These are phyloP conservation scores for Philaethria dido DNA, from an alignment of 2,888 invertebrate species.

Conservation along the genomic window DNA sequence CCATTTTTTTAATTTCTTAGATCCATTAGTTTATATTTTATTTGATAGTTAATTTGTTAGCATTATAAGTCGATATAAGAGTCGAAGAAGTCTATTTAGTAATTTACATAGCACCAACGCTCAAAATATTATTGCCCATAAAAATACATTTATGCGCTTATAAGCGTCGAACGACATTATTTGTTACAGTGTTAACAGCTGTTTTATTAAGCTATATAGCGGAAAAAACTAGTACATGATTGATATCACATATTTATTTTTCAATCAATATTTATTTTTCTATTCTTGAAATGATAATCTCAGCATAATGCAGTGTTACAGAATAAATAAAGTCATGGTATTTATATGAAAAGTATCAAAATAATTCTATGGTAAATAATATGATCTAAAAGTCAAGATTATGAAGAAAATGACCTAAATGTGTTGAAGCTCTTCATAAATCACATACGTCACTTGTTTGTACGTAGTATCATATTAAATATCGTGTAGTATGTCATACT, in stretches of 20 bases:
- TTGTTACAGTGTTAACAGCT: neutral
- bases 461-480: slow-evolving; percentile 20
- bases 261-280: slow-evolving; percentile 5
- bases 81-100: too few species aligned
- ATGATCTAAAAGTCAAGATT: neutral
- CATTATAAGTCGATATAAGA: too few species aligned
- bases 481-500: slow-evolving; percentile 18
- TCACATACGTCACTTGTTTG: slow-evolving; percentile 25
- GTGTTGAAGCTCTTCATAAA: slow-evolving; percentile 5
- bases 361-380: slow-evolving; percentile 8
- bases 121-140: neutral
- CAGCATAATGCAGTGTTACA: neutral
- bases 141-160: too few species aligned
- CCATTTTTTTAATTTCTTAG: too few species aligned
- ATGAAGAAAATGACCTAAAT: slow-evolving; percentile 17
- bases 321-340: neutral
- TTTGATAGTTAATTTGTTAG: too few species aligned
- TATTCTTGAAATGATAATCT: slow-evolving; percentile 2
- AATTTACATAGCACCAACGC: neutral
- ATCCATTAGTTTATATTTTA: too few species aligned
- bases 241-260: neutral
- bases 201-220: slow-evolving; percentile 2
- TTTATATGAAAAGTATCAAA: neutral
- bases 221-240: neutral
- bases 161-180: too few species aligned